Percentiles rank a stretch among this genome's conserved stretches.
phyloP scores from a whole-genome alignment of 2,797 vertebrate genomes.

The Sebastiscus tertius region DNA sequence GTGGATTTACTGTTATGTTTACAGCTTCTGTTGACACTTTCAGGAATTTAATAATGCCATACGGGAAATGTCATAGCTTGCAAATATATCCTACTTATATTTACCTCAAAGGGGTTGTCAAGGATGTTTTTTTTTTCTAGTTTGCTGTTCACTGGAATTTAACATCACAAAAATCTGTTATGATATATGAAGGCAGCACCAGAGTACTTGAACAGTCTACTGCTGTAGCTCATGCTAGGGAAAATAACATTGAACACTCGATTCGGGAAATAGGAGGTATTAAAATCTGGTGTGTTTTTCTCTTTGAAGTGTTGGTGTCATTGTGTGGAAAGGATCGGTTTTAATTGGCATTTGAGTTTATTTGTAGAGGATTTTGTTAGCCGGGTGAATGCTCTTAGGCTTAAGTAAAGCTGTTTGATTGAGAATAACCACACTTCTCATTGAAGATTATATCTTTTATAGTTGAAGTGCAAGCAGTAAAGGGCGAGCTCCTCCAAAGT shows the following conservation, averaged over 20 bases:
- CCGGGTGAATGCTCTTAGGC: neutral
- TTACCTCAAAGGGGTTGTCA: neutral
- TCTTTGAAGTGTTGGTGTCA: neutral
- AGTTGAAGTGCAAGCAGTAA: conserved; percentile 1
- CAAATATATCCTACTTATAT: conserved; percentile 5
- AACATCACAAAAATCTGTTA: conserved; percentile 9
- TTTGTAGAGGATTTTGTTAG: neutral
- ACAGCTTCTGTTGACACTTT: conserved; percentile 17
- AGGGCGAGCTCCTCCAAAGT: conserved; percentile 48
- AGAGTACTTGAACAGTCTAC: neutral
- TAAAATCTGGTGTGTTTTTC: neutral
- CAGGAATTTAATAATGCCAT: conserved; percentile 5
- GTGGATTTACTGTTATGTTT: conserved; percentile 23
- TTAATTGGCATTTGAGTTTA: neutral
- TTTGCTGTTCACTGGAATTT: neutral
- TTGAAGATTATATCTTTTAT: conserved; percentile 8
- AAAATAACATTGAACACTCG: neutral
- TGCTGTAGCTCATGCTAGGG: neutral
- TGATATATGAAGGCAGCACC: neutral
- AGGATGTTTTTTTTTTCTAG: neutral
- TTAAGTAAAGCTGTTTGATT: conserved; percentile 6
- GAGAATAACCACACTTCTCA: neutral
- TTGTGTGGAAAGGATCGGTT: neutral
- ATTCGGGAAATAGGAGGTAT: neutral
- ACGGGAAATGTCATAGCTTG: neutral